phyloP scores from a whole-genome alignment of 2,797 vertebrate genomes.

The Florisuga fusca region DNA sequence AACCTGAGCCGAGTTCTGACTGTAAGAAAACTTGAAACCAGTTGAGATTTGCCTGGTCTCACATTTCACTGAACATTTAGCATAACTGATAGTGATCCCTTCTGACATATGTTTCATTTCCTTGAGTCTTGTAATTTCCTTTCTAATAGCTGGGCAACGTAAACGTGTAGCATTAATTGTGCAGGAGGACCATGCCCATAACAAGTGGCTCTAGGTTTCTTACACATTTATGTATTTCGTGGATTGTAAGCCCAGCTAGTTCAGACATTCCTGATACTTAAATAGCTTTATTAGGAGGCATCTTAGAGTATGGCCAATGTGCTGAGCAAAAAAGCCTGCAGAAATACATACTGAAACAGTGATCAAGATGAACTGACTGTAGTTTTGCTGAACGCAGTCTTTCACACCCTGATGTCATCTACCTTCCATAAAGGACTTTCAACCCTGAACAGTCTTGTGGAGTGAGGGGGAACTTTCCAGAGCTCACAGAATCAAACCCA shows the following conservation, averaged over 20 bases:
- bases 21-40: conserved; percentile 31
- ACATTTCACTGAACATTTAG: conserved; percentile 18
- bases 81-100: background rate
- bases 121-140: background rate
- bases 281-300: background rate
- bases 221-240: background rate
- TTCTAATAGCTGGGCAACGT: background rate
- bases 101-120: background rate
- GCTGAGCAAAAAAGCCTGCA: background rate
- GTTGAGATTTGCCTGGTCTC: conserved; percentile 12
- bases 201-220: background rate
- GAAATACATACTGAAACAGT: background rate
- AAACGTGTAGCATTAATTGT: background rate
- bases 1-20: conserved; percentile 33
- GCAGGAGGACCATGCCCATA: background rate
- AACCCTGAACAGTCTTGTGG: background rate
- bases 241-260: background rate
- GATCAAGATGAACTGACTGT: background rate
- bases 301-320: background rate
- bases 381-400: background rate
- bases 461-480: background rate
- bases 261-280: background rate
- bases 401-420: background rate
- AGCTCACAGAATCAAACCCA: background rate
- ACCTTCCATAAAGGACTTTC: background rate